Conservation (phyloP, 2,888 invertebrate genomes). For the Physocephala rufipes region DNA sequence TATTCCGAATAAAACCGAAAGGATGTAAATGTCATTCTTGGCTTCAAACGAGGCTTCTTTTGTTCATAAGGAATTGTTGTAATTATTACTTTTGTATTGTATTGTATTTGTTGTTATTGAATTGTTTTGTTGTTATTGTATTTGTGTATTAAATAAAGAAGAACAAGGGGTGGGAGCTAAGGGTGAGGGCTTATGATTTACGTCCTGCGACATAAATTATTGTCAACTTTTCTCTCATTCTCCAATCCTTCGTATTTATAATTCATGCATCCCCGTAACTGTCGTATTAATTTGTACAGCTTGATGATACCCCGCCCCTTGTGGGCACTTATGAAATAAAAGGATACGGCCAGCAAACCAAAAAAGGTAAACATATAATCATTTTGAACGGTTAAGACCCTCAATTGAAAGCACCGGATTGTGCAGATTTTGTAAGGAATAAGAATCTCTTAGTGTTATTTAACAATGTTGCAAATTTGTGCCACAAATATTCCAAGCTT, state of each 20-base stretch:
- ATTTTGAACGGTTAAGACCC: too few relatives aligned
- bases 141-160: not conserved
- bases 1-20: not conserved
- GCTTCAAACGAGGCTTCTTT: not conserved
- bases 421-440: too few relatives aligned
- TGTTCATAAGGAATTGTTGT: conserved; percentile 1
- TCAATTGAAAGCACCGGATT: too few relatives aligned
- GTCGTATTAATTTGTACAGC: too few relatives aligned
- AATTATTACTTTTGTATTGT: not conserved
- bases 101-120: not conserved
- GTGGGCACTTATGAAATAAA: too few relatives aligned
- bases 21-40: not conserved
- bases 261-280: too few relatives aligned
- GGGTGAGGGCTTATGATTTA: conserved; percentile 27
- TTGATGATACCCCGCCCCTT: too few relatives aligned
- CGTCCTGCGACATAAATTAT: conserved; percentile 29
- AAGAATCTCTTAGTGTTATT: too few relatives aligned
- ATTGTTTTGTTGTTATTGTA: not conserved
- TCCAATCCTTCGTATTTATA: not conserved
- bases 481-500: too few relatives aligned
- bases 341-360: too few relatives aligned
- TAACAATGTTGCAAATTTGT: too few relatives aligned
- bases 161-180: not conserved
- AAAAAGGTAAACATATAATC: too few relatives aligned
- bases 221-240: not conserved